Conservation (phyloP, 2,888 invertebrate genomes). For the Seladonia tumulorum region DNA sequence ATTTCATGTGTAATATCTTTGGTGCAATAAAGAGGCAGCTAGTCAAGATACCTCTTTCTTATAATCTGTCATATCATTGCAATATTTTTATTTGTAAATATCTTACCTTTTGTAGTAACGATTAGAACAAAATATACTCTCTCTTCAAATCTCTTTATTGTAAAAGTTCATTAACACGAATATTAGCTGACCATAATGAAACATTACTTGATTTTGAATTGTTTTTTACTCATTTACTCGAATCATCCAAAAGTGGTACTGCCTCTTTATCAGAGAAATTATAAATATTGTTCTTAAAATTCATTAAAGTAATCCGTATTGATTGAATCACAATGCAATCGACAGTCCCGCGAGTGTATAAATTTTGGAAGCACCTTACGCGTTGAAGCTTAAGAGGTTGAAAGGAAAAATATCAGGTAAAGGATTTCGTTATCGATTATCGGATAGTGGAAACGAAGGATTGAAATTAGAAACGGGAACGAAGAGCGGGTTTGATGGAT, state of each 20-base stretch:
- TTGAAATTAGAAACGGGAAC: constrained; percentile 10
- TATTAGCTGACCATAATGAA: too few relatives aligned
- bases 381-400: neutral
- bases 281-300: neutral
- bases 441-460: neutral
- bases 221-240: neutral
- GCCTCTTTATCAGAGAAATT: neutral
- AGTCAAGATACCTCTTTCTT: too few relatives aligned
- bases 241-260: neutral
- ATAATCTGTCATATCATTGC: too few relatives aligned
- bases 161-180: too few relatives aligned
- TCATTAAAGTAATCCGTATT: neutral
- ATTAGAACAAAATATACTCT: too few relatives aligned
- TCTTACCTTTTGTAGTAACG: too few relatives aligned
- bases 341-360: neutral
- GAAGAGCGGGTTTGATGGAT: constrained; percentile 8
- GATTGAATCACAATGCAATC: neutral
- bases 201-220: too few relatives aligned
- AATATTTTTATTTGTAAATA: too few relatives aligned
- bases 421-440: constrained; percentile 15
- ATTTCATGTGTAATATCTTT: too few relatives aligned
- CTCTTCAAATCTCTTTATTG: too few relatives aligned
- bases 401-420: neutral
- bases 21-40: too few relatives aligned
- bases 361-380: constrained; percentile 4